Conservation (phyloP, 2,888 invertebrate genomes). For the Polyommatus iphigenia region DNA sequence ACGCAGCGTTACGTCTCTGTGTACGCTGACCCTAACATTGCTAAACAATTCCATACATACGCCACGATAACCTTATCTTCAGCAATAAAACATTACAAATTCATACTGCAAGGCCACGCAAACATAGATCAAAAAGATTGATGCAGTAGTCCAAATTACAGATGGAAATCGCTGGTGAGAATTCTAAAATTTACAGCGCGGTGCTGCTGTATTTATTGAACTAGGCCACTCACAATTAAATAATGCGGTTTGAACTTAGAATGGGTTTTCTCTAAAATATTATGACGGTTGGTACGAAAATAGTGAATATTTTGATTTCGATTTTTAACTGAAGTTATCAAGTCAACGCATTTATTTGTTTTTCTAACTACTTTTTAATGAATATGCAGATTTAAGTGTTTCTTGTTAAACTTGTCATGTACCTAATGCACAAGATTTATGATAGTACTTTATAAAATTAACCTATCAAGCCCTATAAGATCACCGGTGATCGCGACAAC, state of each 20-base stretch:
- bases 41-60: neutral
- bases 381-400: no score
- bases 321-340: neutral
- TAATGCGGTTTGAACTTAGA: constrained; percentile 8
- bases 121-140: constrained; percentile 45
- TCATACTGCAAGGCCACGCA: constrained; percentile 36
- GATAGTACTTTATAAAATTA: no score
- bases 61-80: constrained; percentile 2
- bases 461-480: no score
- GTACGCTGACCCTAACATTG: neutral
- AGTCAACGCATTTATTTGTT: neutral
- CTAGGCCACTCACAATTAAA: constrained; percentile 18
- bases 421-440: no score
- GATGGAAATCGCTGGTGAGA: constrained; percentile 39
- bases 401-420: no score
- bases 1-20: neutral
- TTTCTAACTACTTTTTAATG: no score
- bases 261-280: neutral
- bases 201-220: neutral
- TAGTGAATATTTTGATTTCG: neutral
- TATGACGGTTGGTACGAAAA: neutral
- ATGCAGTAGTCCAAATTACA: constrained; percentile 41
- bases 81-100: constrained; percentile 7
- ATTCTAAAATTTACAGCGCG: constrained; percentile 36
- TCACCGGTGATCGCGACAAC: no score